Base-by-base conservation (phyloP, 2,113 vertebrate species). In the Sarotherodon lohbergeri region DNA sequence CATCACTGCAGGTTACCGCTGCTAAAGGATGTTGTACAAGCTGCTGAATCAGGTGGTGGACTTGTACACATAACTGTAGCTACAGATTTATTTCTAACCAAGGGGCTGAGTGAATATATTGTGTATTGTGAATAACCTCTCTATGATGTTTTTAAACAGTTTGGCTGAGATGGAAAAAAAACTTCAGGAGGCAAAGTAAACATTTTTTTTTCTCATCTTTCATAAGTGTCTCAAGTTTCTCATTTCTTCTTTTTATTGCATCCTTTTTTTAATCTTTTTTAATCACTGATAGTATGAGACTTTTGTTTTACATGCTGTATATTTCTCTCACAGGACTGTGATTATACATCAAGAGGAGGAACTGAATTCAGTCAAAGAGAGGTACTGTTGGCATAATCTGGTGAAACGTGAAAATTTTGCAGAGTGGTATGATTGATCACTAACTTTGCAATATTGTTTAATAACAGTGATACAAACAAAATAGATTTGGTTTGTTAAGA, bases 291-390 rank as follows among this genome's bases (percentile, higher is more conserved):
- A 27, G 27, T 27, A 27, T 27, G 27, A 27, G 27, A 27, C 27
- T 27, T 27, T 27, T 27, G 27, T 27, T 27, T 27, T 27, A 27
- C 19, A 54, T n/a, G 19, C 19, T 54, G 9, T n/a, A 3, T 54
- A n/a, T 54, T 54, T 54, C 9, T 9, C 1, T 54, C 52, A 54
- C 52, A 54, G 52, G 3, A 9, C 0, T 5, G 52, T 5, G 52
- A 1, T 54, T 19, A n/a, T n/a, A 54, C 9, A 0, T 24, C 54
- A 24, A 0, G 1, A 12, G 2, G 5, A 6, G 54, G 10, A 4
- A 24, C 54, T 55, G 10, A 22, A 24, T 24, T 12, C 5, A 55
- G 1, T 55, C 54, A 55, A 6, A 22, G n/a, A 55, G n/a, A 55
- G 54, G 54, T 55, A 55, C n/a, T 54, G 52, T 54, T 54, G 19